Percentiles rank a stretch among this genome's conserved stretches.
Conservation (phyloP, 92 coral and sea anemone species). For the Chrysogorgia sp. region DNA sequence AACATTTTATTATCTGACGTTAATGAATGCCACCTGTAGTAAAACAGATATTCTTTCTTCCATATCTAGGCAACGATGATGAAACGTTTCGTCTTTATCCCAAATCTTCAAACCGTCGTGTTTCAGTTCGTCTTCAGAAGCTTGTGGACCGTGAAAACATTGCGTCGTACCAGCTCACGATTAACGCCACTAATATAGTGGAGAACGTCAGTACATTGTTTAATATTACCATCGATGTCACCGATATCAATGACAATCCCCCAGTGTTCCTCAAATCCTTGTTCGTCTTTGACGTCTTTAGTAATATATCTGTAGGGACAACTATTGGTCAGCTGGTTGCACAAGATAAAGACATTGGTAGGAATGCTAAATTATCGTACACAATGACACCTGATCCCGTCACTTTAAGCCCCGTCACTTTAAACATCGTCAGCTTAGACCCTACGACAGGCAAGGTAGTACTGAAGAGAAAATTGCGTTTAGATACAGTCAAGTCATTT, state of each 20-base stretch:
- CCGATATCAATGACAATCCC: conserved; percentile 36
- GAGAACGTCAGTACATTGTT: conserved; percentile 23
- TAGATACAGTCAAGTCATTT: neutral
- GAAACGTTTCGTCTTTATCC: conserved; percentile 31
- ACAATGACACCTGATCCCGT: neutral
- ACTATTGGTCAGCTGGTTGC: conserved; percentile 27
- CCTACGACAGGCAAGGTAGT: conserved; percentile 1
- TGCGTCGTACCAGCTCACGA: conserved; percentile 6
- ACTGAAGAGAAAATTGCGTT: neutral
- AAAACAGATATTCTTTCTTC: neutral
- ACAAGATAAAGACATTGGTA: conserved; percentile 21
- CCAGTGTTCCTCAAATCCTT: conserved; percentile 23
- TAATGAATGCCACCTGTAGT: neutral
- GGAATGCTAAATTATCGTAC: conserved; percentile 10
- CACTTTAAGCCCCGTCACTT: too few species aligned
- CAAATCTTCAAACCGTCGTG: conserved; percentile 25
- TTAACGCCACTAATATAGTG: neutral
- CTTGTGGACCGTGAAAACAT: conserved; percentile 27
- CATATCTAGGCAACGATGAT: conserved; percentile 4
- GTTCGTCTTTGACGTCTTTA: conserved; percentile 32
- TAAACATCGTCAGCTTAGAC: neutral
- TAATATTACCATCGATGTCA: conserved; percentile 28
- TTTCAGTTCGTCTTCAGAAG: neutral
- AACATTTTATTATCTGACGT: too few species aligned
- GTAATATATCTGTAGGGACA: conserved; percentile 21